These are phyloP conservation scores for Uloborus diversus DNA, from an alignment of 1,140 invertebrate species.

Conservation along the genomic window DNA sequence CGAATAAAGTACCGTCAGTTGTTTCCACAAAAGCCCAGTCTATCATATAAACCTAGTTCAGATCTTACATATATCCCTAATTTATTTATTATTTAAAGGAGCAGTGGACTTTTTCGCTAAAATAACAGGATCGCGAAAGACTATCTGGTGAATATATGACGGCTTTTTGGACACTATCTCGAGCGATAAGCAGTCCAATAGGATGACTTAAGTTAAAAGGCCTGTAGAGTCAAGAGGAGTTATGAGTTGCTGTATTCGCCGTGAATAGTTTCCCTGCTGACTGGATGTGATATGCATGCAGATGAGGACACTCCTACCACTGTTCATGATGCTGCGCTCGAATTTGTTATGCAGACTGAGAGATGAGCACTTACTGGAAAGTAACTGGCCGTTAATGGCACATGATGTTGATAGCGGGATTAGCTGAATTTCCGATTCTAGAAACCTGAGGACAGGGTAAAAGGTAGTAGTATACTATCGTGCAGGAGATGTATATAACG, in stretches of 20 bases:
- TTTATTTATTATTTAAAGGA: too few relatives aligned
- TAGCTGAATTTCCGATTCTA: too few relatives aligned
- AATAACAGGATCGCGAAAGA: slow-evolving; percentile 44
- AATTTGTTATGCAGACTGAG: slow-evolving; percentile 10
- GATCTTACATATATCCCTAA: too few relatives aligned
- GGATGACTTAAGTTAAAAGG: background rate
- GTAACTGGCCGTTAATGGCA: background rate
- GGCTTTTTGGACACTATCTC: slow-evolving; percentile 52
- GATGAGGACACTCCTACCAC: slow-evolving; percentile 45
- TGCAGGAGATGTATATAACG: too few relatives aligned
- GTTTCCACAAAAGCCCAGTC: too few relatives aligned
- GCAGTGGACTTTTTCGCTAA: too few relatives aligned
- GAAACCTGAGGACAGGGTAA: too few relatives aligned
- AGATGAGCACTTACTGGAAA: too few relatives aligned
- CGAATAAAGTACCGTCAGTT: too few relatives aligned
- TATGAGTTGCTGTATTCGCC: slow-evolving; percentile 11
- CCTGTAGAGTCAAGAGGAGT: slow-evolving; percentile 11
- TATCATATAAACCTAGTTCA: too few relatives aligned
- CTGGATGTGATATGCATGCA: slow-evolving; percentile 39
- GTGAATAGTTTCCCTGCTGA: slow-evolving; percentile 32
- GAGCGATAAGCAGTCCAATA: slow-evolving; percentile 30
- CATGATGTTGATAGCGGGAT: background rate
- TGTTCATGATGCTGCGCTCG: background rate
- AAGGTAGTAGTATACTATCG: too few relatives aligned
- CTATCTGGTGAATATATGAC: slow-evolving; percentile 37